These are phyloP conservation scores for Ictalurus furcatus DNA, from an alignment of 2,113 vertebrate genomes.

Conservation along the genomic window DNA sequence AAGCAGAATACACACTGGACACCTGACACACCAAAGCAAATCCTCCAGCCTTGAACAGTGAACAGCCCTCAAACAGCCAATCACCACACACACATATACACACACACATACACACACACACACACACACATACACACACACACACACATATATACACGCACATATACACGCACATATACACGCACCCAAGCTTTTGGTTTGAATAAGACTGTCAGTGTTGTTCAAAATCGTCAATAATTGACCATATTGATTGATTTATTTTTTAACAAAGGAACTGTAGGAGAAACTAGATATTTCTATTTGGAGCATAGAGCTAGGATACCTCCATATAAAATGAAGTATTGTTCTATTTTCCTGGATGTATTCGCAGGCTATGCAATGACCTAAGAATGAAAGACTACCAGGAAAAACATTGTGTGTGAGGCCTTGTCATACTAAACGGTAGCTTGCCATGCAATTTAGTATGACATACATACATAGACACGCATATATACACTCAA, in stretches of 20 bases:
- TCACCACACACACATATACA: slow-evolving; percentile 23
- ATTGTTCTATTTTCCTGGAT: neutral
- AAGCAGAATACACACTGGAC: slow-evolving; percentile 24
- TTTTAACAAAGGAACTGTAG: no score
- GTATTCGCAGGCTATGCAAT: neutral
- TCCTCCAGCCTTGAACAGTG: neutral
- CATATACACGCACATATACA: slow-evolving; percentile 41
- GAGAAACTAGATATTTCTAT: neutral
- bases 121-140: no score
- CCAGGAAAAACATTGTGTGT: neutral
- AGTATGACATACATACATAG: neutral
- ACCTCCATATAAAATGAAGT: neutral
- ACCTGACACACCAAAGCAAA: slow-evolving; percentile 35
- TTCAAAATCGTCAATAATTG: neutral
- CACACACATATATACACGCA: no score
- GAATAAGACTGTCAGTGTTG: neutral
- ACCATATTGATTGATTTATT: no score
- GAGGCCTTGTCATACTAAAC: neutral
- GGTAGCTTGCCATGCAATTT: neutral
- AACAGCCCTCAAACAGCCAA: neutral
- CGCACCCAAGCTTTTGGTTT: neutral
- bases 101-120: slow-evolving; percentile 41
- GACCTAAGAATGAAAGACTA: neutral
- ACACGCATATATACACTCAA: no score
- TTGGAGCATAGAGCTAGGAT: neutral